Percentiles rank a stretch among this genome's conserved stretches.
These are phyloP conservation scores for Eretmocerus hayati DNA, from an alignment of 2,888 invertebrate species.

Conservation along the genomic window DNA sequence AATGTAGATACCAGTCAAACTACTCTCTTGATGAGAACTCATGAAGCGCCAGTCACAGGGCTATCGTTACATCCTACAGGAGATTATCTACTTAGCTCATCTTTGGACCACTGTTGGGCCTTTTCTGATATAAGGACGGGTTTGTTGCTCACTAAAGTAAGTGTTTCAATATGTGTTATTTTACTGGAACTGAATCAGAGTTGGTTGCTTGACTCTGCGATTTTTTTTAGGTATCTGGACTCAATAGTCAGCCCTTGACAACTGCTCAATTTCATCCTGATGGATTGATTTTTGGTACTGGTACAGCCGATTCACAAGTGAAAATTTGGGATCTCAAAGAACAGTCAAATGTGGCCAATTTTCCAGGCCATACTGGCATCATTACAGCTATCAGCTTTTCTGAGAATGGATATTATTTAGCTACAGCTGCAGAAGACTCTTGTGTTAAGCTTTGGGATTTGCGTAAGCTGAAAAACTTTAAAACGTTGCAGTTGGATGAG, in stretches of 20 bases:
- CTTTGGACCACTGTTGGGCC: slow-evolving; percentile 95
- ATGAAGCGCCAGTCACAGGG: slow-evolving; percentile 92
- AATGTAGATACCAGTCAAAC: slow-evolving; percentile 80
- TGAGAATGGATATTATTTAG: slow-evolving; percentile 98
- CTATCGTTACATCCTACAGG: slow-evolving; percentile 97
- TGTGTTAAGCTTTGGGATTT: slow-evolving; percentile 99
- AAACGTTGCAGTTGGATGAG: slow-evolving; percentile 89
- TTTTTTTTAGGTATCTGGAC: slow-evolving; percentile 43
- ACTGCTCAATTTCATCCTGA: slow-evolving; percentile 99
- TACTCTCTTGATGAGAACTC: slow-evolving; percentile 77
- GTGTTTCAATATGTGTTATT: neutral
- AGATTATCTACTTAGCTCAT: slow-evolving; percentile 91
- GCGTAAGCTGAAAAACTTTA: slow-evolving; percentile 96
- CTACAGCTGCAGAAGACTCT: slow-evolving; percentile 95
- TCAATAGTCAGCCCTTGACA: slow-evolving; percentile 59
- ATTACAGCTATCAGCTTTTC: slow-evolving; percentile 97
- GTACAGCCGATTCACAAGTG: slow-evolving; percentile 87
- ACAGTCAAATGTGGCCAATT: slow-evolving; percentile 95
- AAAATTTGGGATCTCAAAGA: slow-evolving; percentile 99
- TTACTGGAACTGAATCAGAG: neutral
- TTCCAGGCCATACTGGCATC: slow-evolving; percentile 91
- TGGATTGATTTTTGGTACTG: slow-evolving; percentile 97
- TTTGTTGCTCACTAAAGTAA: slow-evolving; percentile 80
- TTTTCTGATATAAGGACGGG: slow-evolving; percentile 96
- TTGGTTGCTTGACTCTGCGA: no score